Conservation (phyloP, 2,888 invertebrate genomes). For the Magallana nippona region DNA sequence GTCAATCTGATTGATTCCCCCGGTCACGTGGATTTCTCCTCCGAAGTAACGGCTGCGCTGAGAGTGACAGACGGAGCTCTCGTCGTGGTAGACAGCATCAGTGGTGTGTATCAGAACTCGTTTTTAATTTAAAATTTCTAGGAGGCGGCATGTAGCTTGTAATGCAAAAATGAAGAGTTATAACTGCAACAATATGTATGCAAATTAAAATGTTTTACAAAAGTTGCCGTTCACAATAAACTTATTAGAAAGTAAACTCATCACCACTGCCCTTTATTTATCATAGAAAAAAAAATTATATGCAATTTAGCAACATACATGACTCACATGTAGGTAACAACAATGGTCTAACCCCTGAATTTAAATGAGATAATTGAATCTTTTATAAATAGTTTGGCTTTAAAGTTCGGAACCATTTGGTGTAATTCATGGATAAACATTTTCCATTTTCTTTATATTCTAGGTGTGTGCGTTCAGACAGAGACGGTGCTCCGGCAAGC, state of each 20-base stretch:
- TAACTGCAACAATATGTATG: too few relatives aligned
- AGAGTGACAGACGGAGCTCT: constrained; percentile 99
- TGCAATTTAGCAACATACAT: too few relatives aligned
- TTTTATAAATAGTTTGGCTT: too few relatives aligned
- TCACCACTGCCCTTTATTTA: too few relatives aligned
- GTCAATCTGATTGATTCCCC: constrained; percentile 99
- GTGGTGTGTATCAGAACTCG: constrained; percentile 89
- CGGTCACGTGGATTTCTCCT: constrained; percentile 99
- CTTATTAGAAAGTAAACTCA: too few relatives aligned
- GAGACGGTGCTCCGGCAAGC: constrained; percentile 99
- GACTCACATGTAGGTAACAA: too few relatives aligned
- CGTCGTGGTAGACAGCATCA: constrained; percentile 99
- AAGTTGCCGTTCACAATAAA: too few relatives aligned
- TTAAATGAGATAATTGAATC: too few relatives aligned
- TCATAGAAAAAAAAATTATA: too few relatives aligned
- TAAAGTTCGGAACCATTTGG: not conserved
- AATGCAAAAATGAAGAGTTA: not conserved
- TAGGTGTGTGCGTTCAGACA: constrained; percentile 99
- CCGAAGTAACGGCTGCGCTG: constrained; percentile 99
- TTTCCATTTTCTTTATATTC: constrained; percentile 49
- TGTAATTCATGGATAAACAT: not conserved
- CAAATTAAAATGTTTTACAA: too few relatives aligned
- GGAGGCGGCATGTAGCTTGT: not conserved
- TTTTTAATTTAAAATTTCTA: too few relatives aligned
- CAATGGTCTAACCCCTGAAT: too few relatives aligned